Evolutionary conservation across 2,113 vertebrate genomes (phyloP).

Genomic region (Rhinichthys klamathensis): DNA sequence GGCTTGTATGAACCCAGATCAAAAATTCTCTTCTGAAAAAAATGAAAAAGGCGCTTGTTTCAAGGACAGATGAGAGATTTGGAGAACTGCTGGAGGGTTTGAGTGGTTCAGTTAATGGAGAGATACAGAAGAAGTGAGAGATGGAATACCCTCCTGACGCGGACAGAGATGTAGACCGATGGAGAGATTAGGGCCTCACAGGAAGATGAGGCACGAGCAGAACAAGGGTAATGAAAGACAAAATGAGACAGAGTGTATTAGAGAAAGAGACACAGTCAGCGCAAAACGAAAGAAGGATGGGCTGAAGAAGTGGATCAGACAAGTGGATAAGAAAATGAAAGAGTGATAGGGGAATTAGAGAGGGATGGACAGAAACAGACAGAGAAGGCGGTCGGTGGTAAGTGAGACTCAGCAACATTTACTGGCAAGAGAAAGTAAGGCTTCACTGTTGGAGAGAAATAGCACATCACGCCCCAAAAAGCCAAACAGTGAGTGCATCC

Average conservation of each 20-base stretch:
- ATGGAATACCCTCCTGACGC: slow-evolving; percentile 1
- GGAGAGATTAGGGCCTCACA: slow-evolving; percentile 23
- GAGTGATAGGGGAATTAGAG: neutral
- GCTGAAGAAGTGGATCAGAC: slow-evolving; percentile 5
- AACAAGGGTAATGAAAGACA: slow-evolving; percentile 36
- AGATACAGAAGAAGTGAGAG: slow-evolving; percentile 1
- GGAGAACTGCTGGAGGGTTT: neutral
- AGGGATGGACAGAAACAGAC: slow-evolving; percentile 57
- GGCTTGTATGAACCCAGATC: slow-evolving; percentile 9
- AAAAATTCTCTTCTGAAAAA: neutral
- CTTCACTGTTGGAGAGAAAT: slow-evolving; percentile 38
- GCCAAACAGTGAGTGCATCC: slow-evolving; percentile 51
- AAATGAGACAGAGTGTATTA: neutral
- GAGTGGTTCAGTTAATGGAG: neutral
- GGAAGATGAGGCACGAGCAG: neutral
- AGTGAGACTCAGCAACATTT: slow-evolving; percentile 63
- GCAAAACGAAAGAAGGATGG: slow-evolving; percentile 21
- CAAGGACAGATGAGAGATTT: slow-evolving; percentile 6
- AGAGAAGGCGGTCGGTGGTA: slow-evolving; percentile 57
- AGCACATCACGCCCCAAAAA: slow-evolving; percentile 56
- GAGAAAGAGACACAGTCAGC: slow-evolving; percentile 27
- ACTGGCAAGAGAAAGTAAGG: slow-evolving; percentile 36
- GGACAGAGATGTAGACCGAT: slow-evolving; percentile 21
- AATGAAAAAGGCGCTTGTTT: slow-evolving; percentile 27
- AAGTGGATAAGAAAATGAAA: slow-evolving; percentile 19